These are phyloP conservation scores for Penaeus monodon DNA, from an alignment of 2,888 invertebrate species.

Conservation along the genomic window DNA sequence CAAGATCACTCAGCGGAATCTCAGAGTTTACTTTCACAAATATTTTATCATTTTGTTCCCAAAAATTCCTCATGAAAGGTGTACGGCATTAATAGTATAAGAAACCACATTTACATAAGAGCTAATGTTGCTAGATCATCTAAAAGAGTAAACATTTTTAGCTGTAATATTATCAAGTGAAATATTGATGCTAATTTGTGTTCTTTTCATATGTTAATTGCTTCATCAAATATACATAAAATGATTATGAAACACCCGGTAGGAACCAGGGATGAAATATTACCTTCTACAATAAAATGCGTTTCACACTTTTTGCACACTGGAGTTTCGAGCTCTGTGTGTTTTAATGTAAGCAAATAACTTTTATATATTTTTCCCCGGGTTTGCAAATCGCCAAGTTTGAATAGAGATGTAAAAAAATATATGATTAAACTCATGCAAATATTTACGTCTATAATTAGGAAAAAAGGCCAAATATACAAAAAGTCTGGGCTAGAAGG, in stretches of 20 bases:
- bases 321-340: neutral
- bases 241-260: slow-evolving; percentile 13
- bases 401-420: no score
- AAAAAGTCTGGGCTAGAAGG: slow-evolving; percentile 20
- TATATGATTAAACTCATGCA: slow-evolving; percentile 23
- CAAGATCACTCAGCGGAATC: no score
- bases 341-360: no score
- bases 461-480: slow-evolving; percentile 33
- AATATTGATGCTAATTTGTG: slow-evolving; percentile 21
- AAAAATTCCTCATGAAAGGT: no score
- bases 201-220: slow-evolving; percentile 23
- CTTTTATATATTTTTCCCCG: no score
- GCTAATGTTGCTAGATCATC: no score
- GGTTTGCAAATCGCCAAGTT: no score
- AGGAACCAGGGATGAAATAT: neutral
- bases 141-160: no score
- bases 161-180: neutral
- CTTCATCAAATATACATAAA: slow-evolving; percentile 1
- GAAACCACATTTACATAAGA: no score
- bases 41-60: no score
- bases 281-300: slow-evolving; percentile 11
- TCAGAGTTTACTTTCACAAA: no score
- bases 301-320: slow-evolving; percentile 3
- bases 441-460: slow-evolving; percentile 52
- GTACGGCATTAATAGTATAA: no score